These are phyloP conservation scores for Drosophila ananassae DNA, from an alignment of 1,140 invertebrate species.

Conservation along the genomic window DNA sequence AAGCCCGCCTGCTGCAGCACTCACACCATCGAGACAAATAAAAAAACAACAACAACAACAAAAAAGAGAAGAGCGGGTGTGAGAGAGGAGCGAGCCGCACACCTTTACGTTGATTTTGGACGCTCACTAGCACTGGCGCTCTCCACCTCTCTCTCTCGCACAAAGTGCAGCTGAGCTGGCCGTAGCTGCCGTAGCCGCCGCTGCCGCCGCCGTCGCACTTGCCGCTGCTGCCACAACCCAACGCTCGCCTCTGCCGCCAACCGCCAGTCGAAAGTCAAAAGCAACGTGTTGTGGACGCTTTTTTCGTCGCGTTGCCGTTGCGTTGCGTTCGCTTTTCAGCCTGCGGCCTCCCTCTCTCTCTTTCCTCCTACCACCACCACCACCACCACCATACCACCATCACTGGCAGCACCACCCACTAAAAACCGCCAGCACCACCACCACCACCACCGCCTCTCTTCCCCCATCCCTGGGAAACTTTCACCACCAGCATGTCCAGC, in stretches of 20 bases:
- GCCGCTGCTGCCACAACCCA: conserved; percentile 61
- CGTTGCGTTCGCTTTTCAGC: conserved; percentile 73
- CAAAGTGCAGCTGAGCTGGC: conserved; percentile 77
- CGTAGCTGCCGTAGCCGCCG: conserved; percentile 37
- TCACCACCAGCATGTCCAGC: conserved; percentile 77
- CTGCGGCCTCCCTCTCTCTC: conserved; percentile 48
- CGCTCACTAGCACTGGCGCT: conserved; percentile 40
- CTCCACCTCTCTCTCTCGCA: conserved; percentile 55
- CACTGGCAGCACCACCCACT: conserved; percentile 16
- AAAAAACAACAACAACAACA: conserved; percentile 10
- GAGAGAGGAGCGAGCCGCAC: conserved; percentile 57
- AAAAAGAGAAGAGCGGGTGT: conserved; percentile 27
- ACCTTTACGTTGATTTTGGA: conserved; percentile 81
- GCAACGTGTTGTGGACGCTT: conserved; percentile 82
- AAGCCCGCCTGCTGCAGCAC: conserved; percentile 73
- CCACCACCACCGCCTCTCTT: conserved; percentile 29
- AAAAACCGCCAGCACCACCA: conserved; percentile 24
- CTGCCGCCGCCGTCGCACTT: conserved; percentile 58
- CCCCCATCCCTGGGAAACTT: conserved; percentile 54
- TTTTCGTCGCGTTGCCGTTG: conserved; percentile 78
- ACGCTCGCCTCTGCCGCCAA: conserved; percentile 64
- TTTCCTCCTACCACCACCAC: conserved; percentile 37
- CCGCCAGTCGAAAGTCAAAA: conserved; percentile 80
- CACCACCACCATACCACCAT: conserved; percentile 33
- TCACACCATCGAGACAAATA: conserved; percentile 30